Evolutionary conservation across 2,113 vertebrate genomes (phyloP).

Genomic region (Hipposideros armiger): DNA sequence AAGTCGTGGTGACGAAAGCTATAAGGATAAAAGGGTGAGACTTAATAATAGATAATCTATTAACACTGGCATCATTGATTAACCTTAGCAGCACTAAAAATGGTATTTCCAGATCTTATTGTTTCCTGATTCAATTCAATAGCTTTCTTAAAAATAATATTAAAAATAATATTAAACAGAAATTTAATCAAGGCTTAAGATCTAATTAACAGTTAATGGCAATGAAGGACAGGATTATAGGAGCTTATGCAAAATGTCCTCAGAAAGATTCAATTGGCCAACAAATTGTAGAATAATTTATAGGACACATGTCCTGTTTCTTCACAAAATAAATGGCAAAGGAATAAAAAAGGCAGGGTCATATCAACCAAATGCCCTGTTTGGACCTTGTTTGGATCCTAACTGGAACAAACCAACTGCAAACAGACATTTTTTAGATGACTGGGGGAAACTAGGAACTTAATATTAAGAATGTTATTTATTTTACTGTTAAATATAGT

Average conservation of each 20-base stretch:
- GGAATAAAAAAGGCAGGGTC: neutral
- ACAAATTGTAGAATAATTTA: neutral
- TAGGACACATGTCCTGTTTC: neutral
- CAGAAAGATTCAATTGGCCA: neutral
- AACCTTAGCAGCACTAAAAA: neutral
- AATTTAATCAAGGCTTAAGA: neutral
- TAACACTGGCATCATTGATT: neutral
- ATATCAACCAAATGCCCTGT: neutral
- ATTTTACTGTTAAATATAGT: neutral
- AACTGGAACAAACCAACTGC: neutral
- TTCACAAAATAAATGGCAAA: neutral
- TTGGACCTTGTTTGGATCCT: neutral
- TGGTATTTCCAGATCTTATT: neutral
- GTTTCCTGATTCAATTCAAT: neutral
- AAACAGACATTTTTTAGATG: neutral
- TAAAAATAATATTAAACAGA: neutral
- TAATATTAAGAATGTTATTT: neutral
- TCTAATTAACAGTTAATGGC: neutral
- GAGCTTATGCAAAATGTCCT: neutral
- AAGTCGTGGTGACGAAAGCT: neutral
- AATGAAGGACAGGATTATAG: neutral
- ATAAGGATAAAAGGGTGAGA: neutral
- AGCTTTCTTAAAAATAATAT: neutral
- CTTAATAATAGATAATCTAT: neutral
- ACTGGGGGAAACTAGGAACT: neutral